Conservation (phyloP, 2,797 vertebrate species). For the Acestrorhynchus altus region DNA sequence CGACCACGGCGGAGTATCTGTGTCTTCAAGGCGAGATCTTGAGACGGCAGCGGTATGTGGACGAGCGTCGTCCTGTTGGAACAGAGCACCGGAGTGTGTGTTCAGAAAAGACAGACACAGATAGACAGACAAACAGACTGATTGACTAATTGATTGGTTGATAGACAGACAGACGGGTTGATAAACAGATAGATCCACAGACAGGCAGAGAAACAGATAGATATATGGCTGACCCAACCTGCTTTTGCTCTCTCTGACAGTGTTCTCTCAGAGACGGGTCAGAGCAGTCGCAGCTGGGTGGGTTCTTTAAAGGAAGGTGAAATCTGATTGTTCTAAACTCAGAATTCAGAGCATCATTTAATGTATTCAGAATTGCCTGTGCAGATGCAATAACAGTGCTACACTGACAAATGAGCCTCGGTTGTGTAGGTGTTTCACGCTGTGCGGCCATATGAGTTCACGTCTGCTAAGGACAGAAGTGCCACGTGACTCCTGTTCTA, state of each 20-base stretch:
- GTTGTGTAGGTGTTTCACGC: neutral
- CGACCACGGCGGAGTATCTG: no score
- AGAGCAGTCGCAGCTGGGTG: conserved; percentile 31
- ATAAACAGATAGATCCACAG: no score
- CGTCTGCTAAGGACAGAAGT: neutral
- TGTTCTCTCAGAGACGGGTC: conserved; percentile 63
- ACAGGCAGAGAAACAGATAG: no score
- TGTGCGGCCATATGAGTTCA: neutral
- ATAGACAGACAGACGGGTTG: no score
- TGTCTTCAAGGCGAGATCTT: no score
- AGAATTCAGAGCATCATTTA: neutral
- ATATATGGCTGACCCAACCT: conserved; percentile 60
- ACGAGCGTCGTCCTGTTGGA: no score
- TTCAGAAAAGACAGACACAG: no score
- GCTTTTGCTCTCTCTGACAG: conserved; percentile 68
- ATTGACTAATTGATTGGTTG: no score
- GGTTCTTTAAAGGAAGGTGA: neutral
- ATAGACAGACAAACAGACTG: no score
- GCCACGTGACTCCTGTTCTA: conserved; percentile 16
- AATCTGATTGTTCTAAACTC: no score
- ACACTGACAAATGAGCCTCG: neutral
- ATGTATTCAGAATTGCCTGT: neutral
- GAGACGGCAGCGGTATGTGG: no score
- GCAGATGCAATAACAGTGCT: neutral
- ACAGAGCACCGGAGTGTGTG: no score